These are phyloP conservation scores for Mugil cephalus DNA, from an alignment of 2,113 vertebrate species.

Conservation along the genomic window DNA sequence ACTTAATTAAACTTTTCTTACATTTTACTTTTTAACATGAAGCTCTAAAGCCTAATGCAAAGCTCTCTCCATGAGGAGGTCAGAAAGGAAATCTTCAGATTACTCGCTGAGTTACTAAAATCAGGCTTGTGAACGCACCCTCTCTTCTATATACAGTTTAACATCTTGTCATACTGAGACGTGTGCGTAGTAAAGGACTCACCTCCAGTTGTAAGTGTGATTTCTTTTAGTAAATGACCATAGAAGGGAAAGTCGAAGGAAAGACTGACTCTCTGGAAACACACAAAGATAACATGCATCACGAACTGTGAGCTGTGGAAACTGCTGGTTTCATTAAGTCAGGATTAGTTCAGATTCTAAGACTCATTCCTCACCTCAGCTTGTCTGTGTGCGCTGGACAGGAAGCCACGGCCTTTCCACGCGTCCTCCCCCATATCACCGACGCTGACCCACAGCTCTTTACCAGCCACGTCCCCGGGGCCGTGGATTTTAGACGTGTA, in stretches of 20 bases:
- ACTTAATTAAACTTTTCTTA: too few relatives aligned
- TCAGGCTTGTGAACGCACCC: too few relatives aligned
- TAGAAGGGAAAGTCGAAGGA: slow-evolving; percentile 98
- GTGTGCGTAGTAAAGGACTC: slow-evolving; percentile 67
- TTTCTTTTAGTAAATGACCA: slow-evolving; percentile 93
- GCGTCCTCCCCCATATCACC: slow-evolving; percentile 88
- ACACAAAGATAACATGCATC: not conserved
- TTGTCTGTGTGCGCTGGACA: slow-evolving; percentile 92
- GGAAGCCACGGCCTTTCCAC: slow-evolving; percentile 89
- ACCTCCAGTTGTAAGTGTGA: slow-evolving; percentile 96
- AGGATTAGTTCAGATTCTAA: not conserved
- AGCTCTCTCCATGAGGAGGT: too few relatives aligned
- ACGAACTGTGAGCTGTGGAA: not conserved
- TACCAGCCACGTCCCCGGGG: slow-evolving; percentile 84
- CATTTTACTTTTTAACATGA: too few relatives aligned
- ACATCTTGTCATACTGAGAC: not conserved
- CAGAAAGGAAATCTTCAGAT: too few relatives aligned
- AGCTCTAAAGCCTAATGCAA: too few relatives aligned
- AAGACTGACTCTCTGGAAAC: slow-evolving; percentile 93
- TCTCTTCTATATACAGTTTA: too few relatives aligned
- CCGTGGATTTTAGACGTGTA: slow-evolving; percentile 92
- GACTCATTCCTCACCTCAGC: slow-evolving; percentile 87
- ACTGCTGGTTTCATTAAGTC: not conserved
- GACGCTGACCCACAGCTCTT: slow-evolving; percentile 91
- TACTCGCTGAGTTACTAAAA: too few relatives aligned